A percentile compares a stretch with the other conserved stretches of the same genome.
Evolutionary conservation across 2,113 vertebrate species (phyloP).

Genomic region (Gymnobelideus leadbeateri): DNA sequence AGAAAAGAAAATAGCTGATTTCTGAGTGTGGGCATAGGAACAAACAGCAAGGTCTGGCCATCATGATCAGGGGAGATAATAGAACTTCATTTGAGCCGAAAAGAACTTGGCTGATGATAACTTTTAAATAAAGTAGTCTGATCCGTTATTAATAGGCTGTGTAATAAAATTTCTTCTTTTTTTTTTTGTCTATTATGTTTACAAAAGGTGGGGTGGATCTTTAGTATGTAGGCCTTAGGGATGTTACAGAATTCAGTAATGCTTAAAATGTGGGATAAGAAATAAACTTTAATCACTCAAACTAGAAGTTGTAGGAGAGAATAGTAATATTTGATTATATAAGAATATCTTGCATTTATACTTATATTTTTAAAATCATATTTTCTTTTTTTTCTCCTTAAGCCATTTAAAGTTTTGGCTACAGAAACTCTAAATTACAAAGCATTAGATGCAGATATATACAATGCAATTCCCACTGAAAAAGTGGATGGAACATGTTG

Average conservation of each 20-base stretch:
- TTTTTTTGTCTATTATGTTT: background rate
- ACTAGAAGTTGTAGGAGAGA: background rate
- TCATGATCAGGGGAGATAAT: background rate
- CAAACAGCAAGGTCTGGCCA: background rate
- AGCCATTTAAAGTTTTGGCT: constrained; percentile 95
- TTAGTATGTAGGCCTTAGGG: background rate
- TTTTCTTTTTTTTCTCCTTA: constrained; percentile 72
- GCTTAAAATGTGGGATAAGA: background rate
- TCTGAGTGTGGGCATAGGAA: background rate
- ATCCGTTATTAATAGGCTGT: background rate
- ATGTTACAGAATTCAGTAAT: background rate
- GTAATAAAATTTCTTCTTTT: background rate
- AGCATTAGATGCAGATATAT: constrained; percentile 89
- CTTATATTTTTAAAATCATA: constrained; percentile 58
- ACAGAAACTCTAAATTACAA: constrained; percentile 90
- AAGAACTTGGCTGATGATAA: background rate
- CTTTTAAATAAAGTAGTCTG: background rate
- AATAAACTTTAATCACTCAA: background rate
- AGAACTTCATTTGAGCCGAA: background rate
- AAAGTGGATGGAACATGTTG: constrained; percentile 99
- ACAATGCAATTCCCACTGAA: constrained; percentile 91
- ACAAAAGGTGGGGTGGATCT: background rate
- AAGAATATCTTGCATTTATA: background rate
- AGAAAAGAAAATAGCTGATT: background rate
- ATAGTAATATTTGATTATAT: background rate